Base-by-base conservation (phyloP, 2,888 invertebrate genomes). In the Epirrita christyi region DNA sequence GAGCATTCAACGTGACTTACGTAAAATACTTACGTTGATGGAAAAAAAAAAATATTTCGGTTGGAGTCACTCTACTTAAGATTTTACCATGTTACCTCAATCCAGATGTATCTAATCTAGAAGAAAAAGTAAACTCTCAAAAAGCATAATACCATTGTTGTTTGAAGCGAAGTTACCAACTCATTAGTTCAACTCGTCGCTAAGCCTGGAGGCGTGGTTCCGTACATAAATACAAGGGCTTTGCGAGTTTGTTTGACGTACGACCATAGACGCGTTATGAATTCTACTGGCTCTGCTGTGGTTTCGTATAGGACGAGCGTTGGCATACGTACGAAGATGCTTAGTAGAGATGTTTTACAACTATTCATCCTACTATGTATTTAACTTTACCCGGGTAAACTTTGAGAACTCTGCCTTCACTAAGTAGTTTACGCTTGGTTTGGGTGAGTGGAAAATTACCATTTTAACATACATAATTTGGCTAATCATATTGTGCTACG, bases 171-270 rank as follows among this genome's bases (percentile, higher is more conserved):
- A 55, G 52, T 60, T 60, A 34, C 41, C 46, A 59, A 56, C 55
- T 60, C 60, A 60, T 60, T 60, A 60, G 60, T 42, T 21, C 41
- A 45, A 49, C 38, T 57, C 38, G 56, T 53, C 60, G 41, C 60
- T 55, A 52, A 59, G 61, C 54, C 60, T 51, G 15, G 50, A 42
- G 51, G 44, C 44, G 21, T 37, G 55, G 63, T 61, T 60, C 51
- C 59, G 61, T 66, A 68, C 66, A 49, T 45, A 59, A 53, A 58
- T 59, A 59, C 43, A 42, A 48, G 37, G 15, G 42, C 51, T 54
- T 34, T 49, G 32, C 6, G 34, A 71, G 70, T 70, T 71, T 80
- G 77, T 81, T 83, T 81, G 79, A 78, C 72, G 68, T 73, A 71
- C 72, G 71, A 75, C 78, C 69, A 55, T 64, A 61, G 55, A 58